A percentile compares a stretch with the other conserved stretches of the same genome.
These are phyloP conservation scores for Tiphia femorata DNA, from an alignment of 2,888 invertebrate species.

Conservation along the genomic window DNA sequence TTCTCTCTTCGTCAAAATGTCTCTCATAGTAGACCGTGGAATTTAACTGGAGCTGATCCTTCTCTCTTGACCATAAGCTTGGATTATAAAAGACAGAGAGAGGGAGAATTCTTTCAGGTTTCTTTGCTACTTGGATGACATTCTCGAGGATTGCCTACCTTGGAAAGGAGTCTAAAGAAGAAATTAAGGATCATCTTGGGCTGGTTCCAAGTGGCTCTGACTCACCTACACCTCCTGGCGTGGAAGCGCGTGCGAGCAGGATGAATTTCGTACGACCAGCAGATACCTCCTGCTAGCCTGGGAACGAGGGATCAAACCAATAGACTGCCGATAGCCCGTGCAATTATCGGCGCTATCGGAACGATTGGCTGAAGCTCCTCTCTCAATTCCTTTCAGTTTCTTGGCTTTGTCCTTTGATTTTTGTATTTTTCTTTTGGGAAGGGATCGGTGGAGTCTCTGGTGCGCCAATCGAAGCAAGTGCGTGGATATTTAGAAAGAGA, in stretches of 20 bases:
- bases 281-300: conserved; percentile 61
- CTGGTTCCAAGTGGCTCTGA: too few relatives aligned
- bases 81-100: neutral
- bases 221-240: neutral
- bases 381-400: neutral
- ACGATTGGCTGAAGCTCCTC: conserved; percentile 14
- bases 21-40: conserved; percentile 17
- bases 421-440: conserved; percentile 20
- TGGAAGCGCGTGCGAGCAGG: neutral
- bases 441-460: conserved; percentile 4
- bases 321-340: conserved; percentile 67
- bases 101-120: too few relatives aligned
- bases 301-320: conserved; percentile 65
- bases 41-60: too few relatives aligned
- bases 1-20: conserved; percentile 8
- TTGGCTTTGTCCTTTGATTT: neutral
- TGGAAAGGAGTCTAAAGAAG: too few relatives aligned
- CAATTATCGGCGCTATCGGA: conserved; percentile 63
- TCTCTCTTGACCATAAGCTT: too few relatives aligned
- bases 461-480: neutral
- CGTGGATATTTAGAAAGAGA: neutral
- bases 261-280: conserved; percentile 56
- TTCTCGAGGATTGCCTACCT: too few relatives aligned
- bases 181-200: too few relatives aligned
- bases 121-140: too few relatives aligned